phyloP scores from a whole-genome alignment of 2,797 vertebrate genomes.

The Hippoglossus hippoglossus region DNA sequence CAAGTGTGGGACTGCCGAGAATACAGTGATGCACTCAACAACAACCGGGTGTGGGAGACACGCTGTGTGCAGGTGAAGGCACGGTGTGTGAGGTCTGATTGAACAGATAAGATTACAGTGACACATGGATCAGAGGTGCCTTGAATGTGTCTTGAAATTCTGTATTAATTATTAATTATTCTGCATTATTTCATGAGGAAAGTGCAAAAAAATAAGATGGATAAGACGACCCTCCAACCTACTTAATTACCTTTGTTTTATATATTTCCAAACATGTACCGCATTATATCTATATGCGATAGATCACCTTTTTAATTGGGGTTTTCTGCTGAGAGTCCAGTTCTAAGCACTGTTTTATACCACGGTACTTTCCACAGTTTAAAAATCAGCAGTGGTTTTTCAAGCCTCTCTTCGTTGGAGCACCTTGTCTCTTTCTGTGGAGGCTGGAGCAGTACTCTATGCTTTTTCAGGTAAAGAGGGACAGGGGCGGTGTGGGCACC shows the following conservation, averaged over 20 bases:
- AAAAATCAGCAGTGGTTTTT: conserved; percentile 42
- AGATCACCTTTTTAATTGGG: not conserved
- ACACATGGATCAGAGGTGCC: not conserved
- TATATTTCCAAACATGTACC: not conserved
- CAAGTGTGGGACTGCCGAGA: conserved; percentile 51
- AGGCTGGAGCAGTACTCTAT: conserved; percentile 76
- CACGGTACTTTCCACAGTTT: conserved; percentile 45
- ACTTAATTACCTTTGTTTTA: conserved; percentile 17
- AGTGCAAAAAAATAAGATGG: not conserved
- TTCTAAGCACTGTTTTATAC: conserved; percentile 30
- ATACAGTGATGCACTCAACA: conserved; percentile 44
- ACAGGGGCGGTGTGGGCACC: conserved; percentile 81
- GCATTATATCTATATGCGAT: not conserved
- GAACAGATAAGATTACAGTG: conserved; percentile 35
- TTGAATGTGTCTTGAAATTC: conserved; percentile 7
- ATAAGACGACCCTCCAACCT: not conserved
- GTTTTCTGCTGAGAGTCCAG: conserved; percentile 6
- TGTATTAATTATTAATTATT: no score
- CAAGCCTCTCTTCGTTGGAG: conserved; percentile 63
- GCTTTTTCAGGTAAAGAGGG: conserved; percentile 83
- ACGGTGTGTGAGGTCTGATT: conserved; percentile 35
- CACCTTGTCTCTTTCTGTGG: conserved; percentile 75
- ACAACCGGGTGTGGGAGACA: conserved; percentile 35
- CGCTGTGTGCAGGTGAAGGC: conserved; percentile 32
- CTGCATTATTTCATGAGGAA: conserved; percentile 12